Percentiles rank a stretch among this genome's conserved stretches.
These are phyloP conservation scores for Lasiommata megera DNA, from an alignment of 2,888 invertebrate species.

Conservation along the genomic window DNA sequence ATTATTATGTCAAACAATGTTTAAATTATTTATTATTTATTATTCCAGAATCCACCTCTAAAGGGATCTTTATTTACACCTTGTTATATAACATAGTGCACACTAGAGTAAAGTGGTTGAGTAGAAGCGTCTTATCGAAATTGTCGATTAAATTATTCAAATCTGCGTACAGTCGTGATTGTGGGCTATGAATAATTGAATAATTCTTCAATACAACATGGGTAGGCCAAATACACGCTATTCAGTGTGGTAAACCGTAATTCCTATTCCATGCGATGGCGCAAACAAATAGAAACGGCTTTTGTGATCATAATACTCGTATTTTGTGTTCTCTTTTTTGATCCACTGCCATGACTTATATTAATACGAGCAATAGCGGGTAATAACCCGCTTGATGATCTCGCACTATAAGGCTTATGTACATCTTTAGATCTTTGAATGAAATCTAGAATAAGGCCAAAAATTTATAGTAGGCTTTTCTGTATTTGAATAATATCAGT, in stretches of 20 bases:
- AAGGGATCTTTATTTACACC: constrained; percentile 5
- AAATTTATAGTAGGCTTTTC: too few species aligned
- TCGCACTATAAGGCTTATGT: too few species aligned
- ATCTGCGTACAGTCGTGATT: constrained; percentile 28
- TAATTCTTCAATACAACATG: constrained; percentile 22
- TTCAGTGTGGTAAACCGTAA: constrained; percentile 18
- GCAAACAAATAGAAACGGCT: not conserved
- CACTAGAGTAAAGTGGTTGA: constrained; percentile 11
- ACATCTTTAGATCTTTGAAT: too few species aligned
- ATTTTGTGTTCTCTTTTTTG: not conserved
- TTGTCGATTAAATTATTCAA: constrained; percentile 39
- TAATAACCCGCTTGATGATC: too few species aligned
- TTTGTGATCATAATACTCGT: not conserved
- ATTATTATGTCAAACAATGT: too few species aligned
- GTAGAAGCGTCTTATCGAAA: constrained; percentile 29
- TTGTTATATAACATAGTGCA: constrained; percentile 11
- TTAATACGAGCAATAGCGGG: too few species aligned
- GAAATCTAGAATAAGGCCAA: too few species aligned
- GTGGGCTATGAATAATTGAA: constrained; percentile 27
- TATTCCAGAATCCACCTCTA: constrained; percentile 8
- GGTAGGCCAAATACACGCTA: constrained; percentile 24
- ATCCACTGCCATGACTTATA: not conserved
- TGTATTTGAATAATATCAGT: too few species aligned
- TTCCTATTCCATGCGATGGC: not conserved
- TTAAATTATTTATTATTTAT: not conserved